These are phyloP conservation scores for Zaprionus tsacasi DNA, from an alignment of 1,140 invertebrate species.

Conservation along the genomic window DNA sequence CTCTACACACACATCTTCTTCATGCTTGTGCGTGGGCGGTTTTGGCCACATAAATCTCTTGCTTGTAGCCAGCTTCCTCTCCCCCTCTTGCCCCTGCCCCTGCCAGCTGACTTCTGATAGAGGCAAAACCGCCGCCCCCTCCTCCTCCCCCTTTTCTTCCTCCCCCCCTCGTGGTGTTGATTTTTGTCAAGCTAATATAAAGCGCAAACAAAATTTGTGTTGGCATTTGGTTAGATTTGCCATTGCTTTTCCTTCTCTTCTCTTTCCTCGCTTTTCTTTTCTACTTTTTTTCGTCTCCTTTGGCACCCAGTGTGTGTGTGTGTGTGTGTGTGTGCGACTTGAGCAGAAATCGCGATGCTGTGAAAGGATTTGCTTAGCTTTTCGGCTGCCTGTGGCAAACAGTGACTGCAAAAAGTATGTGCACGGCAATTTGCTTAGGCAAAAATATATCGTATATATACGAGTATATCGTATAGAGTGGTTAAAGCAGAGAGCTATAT, in stretches of 20 bases:
- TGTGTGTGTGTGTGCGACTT: constrained; percentile 4
- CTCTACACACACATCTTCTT: constrained; percentile 1
- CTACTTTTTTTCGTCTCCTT: neutral
- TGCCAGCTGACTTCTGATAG: constrained; percentile 40
- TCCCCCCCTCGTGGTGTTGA: constrained; percentile 54
- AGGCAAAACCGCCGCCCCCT: constrained; percentile 25
- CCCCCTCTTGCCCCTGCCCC: neutral
- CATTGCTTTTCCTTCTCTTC: constrained; percentile 19
- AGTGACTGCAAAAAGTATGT: constrained; percentile 3
- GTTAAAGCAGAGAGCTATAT: no score
- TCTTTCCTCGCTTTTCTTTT: neutral
- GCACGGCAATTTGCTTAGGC: neutral
- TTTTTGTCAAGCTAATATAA: constrained; percentile 79
- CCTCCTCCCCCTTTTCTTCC: constrained; percentile 7
- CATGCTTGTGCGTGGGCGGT: constrained; percentile 30
- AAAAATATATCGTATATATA: neutral
- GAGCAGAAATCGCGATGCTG: neutral
- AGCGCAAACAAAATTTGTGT: constrained; percentile 79
- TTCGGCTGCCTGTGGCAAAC: neutral
- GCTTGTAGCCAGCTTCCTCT: constrained; percentile 2
- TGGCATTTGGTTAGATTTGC: constrained; percentile 75
- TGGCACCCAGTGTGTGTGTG: neutral
- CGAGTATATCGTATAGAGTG: no score
- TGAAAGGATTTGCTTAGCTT: constrained; percentile 4
- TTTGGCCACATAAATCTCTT: constrained; percentile 44